Evolutionary conservation across 53 echinoderm and acorn worm genomes (phyloP).

Genomic region (Pentamera pediparva): DNA sequence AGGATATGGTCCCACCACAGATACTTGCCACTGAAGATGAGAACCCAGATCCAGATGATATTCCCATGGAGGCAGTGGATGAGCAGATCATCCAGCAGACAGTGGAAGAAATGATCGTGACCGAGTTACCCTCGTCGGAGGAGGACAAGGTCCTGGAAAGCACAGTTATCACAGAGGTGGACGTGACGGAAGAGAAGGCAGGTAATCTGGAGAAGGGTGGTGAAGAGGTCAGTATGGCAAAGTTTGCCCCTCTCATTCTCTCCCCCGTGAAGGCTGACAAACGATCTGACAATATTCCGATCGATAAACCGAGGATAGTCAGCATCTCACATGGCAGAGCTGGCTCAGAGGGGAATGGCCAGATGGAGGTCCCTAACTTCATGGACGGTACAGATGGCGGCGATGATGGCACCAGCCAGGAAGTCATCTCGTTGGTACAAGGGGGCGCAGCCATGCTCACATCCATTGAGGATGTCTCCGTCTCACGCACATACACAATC

Average conservation of each 20-base stretch:
- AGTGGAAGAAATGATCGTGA: neutral
- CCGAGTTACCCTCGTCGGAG: slow-evolving; percentile 12
- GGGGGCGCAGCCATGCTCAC: slow-evolving; percentile 28
- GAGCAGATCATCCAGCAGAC: slow-evolving; percentile 8
- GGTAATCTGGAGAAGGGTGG: neutral
- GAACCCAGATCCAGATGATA: slow-evolving; percentile 17
- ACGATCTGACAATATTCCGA: neutral
- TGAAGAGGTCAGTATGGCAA: slow-evolving; percentile 25
- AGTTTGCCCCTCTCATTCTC: slow-evolving; percentile 19
- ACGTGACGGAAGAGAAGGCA: neutral
- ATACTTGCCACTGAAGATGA: slow-evolving; percentile 31
- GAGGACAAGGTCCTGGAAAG: slow-evolving; percentile 20
- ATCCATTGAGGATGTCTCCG: slow-evolving; percentile 13
- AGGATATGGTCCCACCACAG: slow-evolving; percentile 24
- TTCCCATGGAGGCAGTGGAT: slow-evolving; percentile 13
- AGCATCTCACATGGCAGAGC: slow-evolving; percentile 24
- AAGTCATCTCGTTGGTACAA: slow-evolving; percentile 20
- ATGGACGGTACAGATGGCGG: slow-evolving; percentile 27
- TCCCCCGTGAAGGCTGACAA: neutral
- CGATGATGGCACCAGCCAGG: slow-evolving; percentile 18
- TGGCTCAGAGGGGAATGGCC: slow-evolving; percentile 17
- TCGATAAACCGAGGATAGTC: slow-evolving; percentile 28
- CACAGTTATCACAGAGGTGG: neutral
- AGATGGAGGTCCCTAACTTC: slow-evolving; percentile 31
- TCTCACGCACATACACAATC: neutral